phyloP scores from a whole-genome alignment of 2,888 invertebrate genomes.

The Chesias legatella region DNA sequence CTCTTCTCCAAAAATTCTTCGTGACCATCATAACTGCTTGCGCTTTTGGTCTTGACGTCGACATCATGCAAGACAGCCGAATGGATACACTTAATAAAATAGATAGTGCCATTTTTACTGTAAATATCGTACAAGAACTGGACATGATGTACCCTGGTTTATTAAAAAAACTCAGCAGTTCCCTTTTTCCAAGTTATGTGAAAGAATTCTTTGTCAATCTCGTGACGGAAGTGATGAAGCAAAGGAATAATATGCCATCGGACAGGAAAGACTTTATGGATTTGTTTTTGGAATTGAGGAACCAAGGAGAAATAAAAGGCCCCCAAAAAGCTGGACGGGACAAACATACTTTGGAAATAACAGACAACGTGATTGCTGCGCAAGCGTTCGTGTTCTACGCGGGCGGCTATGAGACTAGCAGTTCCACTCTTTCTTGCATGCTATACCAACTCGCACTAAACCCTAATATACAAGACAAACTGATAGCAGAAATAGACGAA shows the following conservation, averaged over 20 bases:
- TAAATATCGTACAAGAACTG: conserved; percentile 30
- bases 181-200: conserved; percentile 35
- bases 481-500: conserved; percentile 45
- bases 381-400: conserved; percentile 65
- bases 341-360: conserved; percentile 35
- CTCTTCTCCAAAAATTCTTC: conserved; percentile 41
- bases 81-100: conserved; percentile 23
- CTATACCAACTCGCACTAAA: conserved; percentile 54
- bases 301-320: conserved; percentile 33
- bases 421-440: conserved; percentile 54
- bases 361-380: conserved; percentile 49
- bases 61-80: conserved; percentile 28
- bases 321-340: conserved; percentile 24
- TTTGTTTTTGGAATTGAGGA: conserved; percentile 33
- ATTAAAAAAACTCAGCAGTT: conserved; percentile 36
- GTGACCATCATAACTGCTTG: conserved; percentile 43
- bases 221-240: conserved; percentile 32
- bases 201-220: conserved; percentile 37
- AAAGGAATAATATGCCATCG: conserved; percentile 40
- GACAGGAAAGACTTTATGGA: conserved; percentile 17
- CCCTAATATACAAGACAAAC: conserved; percentile 53
- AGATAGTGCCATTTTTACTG: conserved; percentile 25
- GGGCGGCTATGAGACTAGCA: conserved; percentile 68
- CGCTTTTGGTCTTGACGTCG: conserved; percentile 45
- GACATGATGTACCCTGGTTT: conserved; percentile 49